phyloP scores from a whole-genome alignment of 2,888 invertebrate species.

The Agrilus mali region DNA sequence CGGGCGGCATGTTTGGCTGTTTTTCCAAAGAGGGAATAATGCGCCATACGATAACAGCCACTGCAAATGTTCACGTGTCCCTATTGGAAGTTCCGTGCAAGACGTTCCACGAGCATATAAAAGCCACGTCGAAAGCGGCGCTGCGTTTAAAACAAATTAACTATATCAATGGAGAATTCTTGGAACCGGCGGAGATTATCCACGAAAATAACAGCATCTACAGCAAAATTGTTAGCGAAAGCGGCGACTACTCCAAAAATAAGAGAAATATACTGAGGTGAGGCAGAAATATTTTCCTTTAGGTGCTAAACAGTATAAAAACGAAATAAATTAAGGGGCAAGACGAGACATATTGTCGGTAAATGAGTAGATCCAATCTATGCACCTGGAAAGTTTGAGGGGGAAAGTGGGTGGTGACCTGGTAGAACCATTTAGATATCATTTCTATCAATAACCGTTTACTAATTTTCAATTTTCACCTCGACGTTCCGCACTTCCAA shows the following conservation, averaged over 20 bases:
- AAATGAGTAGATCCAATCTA: no score
- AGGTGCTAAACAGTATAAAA: no score
- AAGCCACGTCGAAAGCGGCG: background rate
- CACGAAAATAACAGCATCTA: background rate
- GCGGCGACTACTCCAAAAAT: background rate
- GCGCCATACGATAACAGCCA: conserved; percentile 13
- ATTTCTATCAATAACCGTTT: no score
- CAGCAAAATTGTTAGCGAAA: background rate
- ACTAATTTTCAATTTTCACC: no score
- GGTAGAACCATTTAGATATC: no score
- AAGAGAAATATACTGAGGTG: background rate
- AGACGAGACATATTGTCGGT: no score
- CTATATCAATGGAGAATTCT: conserved; percentile 2
- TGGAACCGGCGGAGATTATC: background rate
- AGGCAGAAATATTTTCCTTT: background rate
- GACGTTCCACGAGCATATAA: conserved; percentile 4
- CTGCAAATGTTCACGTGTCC: conserved; percentile 11
- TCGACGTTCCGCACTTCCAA: no score
- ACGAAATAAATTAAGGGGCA: no score
- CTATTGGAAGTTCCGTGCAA: conserved; percentile 9
- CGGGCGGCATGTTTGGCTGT: conserved; percentile 16
- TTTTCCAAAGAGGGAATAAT: conserved; percentile 10
- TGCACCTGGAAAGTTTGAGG: no score
- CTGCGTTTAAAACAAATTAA: background rate
- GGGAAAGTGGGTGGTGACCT: no score